Evolutionary conservation across 2,888 invertebrate genomes (phyloP), one percentile per base, ranked within the genome.

Genomic region (Ernsta delagoae): DNA sequence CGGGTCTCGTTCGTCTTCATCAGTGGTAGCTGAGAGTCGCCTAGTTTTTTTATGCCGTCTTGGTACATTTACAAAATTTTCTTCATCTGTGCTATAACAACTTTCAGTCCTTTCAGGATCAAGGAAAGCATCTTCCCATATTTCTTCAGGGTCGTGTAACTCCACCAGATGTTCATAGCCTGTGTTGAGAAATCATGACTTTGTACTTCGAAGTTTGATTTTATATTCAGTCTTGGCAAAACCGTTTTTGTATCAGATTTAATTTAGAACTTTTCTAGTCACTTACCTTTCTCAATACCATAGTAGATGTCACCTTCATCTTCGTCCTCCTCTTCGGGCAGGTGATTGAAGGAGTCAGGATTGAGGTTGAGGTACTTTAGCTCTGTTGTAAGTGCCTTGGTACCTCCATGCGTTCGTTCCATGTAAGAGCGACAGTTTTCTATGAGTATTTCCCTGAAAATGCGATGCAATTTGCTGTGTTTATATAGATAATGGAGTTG

Each of bases 351-450:
- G 73, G 95, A 94, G 16, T 94, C 94, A 66, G 95, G 96, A 83
- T 96, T 96, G 45, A 97, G 94, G 78, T 96, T 96, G 2, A 97
- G 89, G 81, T 95, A 96, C 80, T 96, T 96, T n/a, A 97, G 89
- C 81, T 96, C 96, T 0, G 95, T 96, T 53, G 95, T 95, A 16
- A 95, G 90, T 56, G 95, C 95, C 54, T 95, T 94, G 24, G 96
- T 96, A 63, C 95, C 95, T 24, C 85, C 86, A 72, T 85, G 81
- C 0, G 93, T 93, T 11, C 89, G 84, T 72, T 89, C 89, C 88
- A 91, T 89, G 75, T 93, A 88, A 1, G 77, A 73, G 39, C 84
- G 84, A 70, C 94, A 93, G 73, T 88, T 88, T 39, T 87, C 87
- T 7, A 91, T 75, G 0, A 90, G 81, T 3, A 79, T 69, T 60